phyloP scores from a whole-genome alignment of 2,797 vertebrate genomes.

The Tauraco hartlaubi region DNA sequence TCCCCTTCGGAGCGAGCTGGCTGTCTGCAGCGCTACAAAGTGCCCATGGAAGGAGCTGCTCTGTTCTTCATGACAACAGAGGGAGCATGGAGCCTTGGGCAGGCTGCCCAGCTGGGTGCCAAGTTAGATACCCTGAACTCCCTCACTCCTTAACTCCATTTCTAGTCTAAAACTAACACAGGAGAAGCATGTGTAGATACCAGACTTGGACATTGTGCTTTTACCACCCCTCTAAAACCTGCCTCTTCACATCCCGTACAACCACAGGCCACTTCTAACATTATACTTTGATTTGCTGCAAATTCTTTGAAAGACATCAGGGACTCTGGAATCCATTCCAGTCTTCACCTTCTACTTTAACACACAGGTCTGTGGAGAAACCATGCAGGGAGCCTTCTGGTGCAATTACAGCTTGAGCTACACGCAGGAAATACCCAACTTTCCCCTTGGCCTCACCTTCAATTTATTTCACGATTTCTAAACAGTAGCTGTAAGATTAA shows the following conservation, averaged over 20 bases:
- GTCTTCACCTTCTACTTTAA: neutral
- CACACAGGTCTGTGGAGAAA: neutral
- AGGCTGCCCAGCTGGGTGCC: neutral
- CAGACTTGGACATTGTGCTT: neutral
- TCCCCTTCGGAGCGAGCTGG: fast-evolving
- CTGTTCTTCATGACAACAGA: neutral
- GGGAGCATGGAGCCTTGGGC: neutral
- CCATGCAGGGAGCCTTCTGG: neutral
- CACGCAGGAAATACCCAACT: neutral
- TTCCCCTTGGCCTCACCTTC: neutral
- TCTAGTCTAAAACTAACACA: neutral
- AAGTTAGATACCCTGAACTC: neutral
- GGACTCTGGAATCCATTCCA: neutral
- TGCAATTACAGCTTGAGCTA: neutral
- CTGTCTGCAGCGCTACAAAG: neutral
- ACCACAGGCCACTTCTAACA: neutral
- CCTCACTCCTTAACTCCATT: neutral
- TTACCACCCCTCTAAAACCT: neutral
- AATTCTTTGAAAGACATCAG: neutral
- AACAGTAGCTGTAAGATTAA: neutral
- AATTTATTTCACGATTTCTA: neutral
- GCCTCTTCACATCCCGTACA: neutral
- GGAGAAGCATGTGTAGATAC: neutral
- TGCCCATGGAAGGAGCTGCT: neutral
- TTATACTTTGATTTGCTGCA: neutral